phyloP scores from a whole-genome alignment of 2,888 invertebrate genomes.

The Sclerodermus sp. region DNA sequence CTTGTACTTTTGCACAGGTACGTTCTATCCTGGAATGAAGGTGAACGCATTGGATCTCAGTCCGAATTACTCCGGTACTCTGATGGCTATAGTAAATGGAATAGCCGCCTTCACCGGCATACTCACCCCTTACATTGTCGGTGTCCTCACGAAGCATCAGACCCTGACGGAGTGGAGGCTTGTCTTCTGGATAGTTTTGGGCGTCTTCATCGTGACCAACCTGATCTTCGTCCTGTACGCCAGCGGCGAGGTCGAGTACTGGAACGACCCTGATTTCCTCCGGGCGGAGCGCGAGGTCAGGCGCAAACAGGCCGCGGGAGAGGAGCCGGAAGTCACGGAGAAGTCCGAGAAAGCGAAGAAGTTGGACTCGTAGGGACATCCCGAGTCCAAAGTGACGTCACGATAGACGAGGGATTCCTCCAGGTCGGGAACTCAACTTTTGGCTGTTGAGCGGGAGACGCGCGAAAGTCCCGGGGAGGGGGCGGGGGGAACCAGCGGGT shows the following conservation, averaged over 20 bases:
- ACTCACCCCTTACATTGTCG: conserved; percentile 68
- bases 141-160: conserved; percentile 56
- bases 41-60: conserved; percentile 59
- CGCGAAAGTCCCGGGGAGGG: no score
- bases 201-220: conserved; percentile 69
- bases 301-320: conserved; percentile 8
- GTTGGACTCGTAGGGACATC: no score
- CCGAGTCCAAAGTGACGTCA: no score
- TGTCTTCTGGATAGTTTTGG: conserved; percentile 81
- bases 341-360: neutral
- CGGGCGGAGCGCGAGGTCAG: conserved; percentile 27
- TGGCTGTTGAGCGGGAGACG: no score
- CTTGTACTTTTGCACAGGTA: conserved; percentile 28
- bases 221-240: conserved; percentile 71
- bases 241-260: conserved; percentile 74
- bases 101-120: conserved; percentile 74
- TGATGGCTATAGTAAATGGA: conserved; percentile 62
- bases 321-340: neutral
- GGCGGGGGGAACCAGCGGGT: no score
- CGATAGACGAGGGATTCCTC: no score
- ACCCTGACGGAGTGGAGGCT: conserved; percentile 68
- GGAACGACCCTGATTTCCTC: conserved; percentile 67
- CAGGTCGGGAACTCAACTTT: no score
- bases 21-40: conserved; percentile 60
- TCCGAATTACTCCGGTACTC: conserved; percentile 59